These are phyloP conservation scores for Diorhabda carinulata DNA, from an alignment of 1,140 invertebrate species.

Conservation along the genomic window DNA sequence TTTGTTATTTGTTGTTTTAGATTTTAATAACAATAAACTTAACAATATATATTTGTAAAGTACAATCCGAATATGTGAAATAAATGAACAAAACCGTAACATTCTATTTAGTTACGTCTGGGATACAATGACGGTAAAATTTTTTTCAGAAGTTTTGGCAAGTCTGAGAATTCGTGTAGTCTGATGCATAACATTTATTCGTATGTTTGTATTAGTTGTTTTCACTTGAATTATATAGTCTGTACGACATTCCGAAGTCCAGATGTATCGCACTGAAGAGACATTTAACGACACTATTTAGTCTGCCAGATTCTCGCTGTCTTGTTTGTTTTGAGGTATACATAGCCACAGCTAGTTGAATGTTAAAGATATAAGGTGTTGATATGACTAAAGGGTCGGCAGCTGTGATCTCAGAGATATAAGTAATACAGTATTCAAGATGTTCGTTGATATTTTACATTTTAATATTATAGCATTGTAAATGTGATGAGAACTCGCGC, in stretches of 20 bases:
- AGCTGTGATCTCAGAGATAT: background rate
- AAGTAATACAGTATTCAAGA: no score
- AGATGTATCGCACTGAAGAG: constrained; percentile 19
- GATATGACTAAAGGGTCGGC: background rate
- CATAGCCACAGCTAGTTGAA: background rate
- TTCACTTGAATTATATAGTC: constrained; percentile 11
- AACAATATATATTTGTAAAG: no score
- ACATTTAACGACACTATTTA: constrained; percentile 22
- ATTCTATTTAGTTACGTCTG: background rate
- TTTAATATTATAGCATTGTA: no score
- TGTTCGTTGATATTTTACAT: no score
- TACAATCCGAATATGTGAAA: no score
- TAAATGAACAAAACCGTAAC: background rate
- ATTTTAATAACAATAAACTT: no score
- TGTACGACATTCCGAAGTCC: constrained; percentile 21
- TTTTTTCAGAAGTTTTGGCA: constrained; percentile 18
- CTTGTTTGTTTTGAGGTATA: constrained; percentile 1
- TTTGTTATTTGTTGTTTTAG: no score
- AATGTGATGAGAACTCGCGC: no score
- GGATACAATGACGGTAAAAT: background rate
- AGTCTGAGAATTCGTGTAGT: constrained; percentile 19
- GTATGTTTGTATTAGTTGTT: constrained; percentile 17
- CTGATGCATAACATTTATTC: constrained; percentile 17
- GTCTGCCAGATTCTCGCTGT: constrained; percentile 10
- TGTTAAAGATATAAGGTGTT: background rate